Conservation (phyloP, 2,888 invertebrate genomes). For the Ypsolopha scabrella region DNA sequence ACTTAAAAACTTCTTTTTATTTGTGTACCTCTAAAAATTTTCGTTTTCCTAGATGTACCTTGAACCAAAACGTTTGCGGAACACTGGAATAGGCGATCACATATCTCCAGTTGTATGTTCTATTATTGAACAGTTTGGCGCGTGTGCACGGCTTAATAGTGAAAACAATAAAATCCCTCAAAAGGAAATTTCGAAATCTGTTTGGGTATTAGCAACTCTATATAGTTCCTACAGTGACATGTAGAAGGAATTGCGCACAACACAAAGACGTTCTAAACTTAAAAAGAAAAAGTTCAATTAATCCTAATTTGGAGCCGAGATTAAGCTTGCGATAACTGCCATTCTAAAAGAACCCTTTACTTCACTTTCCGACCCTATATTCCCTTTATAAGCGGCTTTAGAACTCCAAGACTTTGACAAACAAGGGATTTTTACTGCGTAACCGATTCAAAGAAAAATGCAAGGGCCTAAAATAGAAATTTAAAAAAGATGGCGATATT, state of each 20-base stretch:
- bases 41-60: no score
- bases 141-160: no score
- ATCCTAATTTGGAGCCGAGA: slow-evolving; percentile 67
- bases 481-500: background rate
- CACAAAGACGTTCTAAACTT: slow-evolving; percentile 48
- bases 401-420: slow-evolving; percentile 52
- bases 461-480: slow-evolving; percentile 24
- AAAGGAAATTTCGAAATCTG: no score
- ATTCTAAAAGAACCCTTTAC: slow-evolving; percentile 61
- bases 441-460: slow-evolving; percentile 17
- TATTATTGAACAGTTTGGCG: no score
- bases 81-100: no score
- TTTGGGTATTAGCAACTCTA: slow-evolving; percentile 25
- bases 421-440: slow-evolving; percentile 60
- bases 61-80: no score
- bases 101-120: no score
- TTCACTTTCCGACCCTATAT: slow-evolving; percentile 42
- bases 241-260: slow-evolving; percentile 53
- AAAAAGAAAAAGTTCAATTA: slow-evolving; percentile 65
- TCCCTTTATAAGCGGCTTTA: slow-evolving; percentile 61
- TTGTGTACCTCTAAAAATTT: no score
- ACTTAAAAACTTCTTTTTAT: no score
- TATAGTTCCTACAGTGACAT: slow-evolving; percentile 39
- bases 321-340: slow-evolving; percentile 59
- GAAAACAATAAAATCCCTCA: no score